Conservation (phyloP, 2,113 vertebrate genomes). For the Alethe castanea region DNA sequence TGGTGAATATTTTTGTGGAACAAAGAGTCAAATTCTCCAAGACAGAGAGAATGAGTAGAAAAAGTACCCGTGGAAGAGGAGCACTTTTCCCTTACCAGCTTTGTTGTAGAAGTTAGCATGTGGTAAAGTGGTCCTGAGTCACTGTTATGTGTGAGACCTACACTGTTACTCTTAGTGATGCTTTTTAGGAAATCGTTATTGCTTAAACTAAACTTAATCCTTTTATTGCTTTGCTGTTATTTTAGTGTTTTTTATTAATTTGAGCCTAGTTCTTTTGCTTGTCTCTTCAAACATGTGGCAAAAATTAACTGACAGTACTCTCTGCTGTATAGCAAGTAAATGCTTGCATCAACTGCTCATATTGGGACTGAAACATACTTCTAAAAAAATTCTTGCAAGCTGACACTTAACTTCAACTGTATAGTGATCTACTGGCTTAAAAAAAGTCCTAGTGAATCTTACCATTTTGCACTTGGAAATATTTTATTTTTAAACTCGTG, state of each 20-base stretch:
- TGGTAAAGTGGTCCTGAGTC: not conserved
- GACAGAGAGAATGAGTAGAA: not conserved
- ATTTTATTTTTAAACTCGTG: not conserved
- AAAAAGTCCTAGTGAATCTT: not conserved
- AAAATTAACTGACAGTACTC: not conserved
- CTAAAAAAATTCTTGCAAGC: not conserved
- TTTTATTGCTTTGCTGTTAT: not conserved
- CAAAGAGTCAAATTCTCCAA: not conserved
- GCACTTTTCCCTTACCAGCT: not conserved
- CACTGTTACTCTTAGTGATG: not conserved
- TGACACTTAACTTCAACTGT: not conserved
- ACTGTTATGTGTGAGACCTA: not conserved
- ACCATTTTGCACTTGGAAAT: not conserved
- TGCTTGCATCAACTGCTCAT: not conserved
- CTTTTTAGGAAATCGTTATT: not conserved
- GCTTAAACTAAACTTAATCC: not conserved
- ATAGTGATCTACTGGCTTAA: not conserved
- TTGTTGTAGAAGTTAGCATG: not conserved
- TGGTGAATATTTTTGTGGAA: not conserved
- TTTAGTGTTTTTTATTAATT: not conserved
- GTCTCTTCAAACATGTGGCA: not conserved
- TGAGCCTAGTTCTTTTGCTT: not conserved
- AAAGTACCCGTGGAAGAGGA: not conserved
- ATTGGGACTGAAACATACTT: not conserved
- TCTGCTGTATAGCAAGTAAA: not conserved